Conservation (phyloP, 1,140 invertebrate species). For the Drosophila hydei region DNA sequence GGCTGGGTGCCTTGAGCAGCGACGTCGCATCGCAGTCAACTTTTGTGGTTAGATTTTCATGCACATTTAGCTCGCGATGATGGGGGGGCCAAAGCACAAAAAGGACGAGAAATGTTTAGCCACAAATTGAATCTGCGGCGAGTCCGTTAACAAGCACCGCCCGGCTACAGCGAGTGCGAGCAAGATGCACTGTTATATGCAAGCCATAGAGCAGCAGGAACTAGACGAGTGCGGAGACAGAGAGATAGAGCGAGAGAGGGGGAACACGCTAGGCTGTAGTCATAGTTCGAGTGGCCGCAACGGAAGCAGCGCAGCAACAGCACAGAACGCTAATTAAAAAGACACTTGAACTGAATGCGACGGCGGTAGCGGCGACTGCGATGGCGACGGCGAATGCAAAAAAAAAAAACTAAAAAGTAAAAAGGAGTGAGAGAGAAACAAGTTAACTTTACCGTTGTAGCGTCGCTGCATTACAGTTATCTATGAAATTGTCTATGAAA, state of each 20-base stretch:
- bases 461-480: slow-evolving; percentile 30
- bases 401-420: slow-evolving; percentile 4
- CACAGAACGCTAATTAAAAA: slow-evolving; percentile 80
- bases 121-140: slow-evolving; percentile 74
- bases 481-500: slow-evolving; percentile 80
- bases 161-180: neutral
- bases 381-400: slow-evolving; percentile 16
- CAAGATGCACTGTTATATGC: slow-evolving; percentile 1
- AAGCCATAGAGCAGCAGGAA: neutral
- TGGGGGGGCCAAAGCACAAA: slow-evolving; percentile 53
- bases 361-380: slow-evolving; percentile 27
- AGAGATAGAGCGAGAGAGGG: neutral
- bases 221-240: neutral
- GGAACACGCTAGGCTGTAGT: slow-evolving; percentile 17
- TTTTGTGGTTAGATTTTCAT: slow-evolving; percentile 71
- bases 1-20: neutral
- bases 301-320: slow-evolving; percentile 51
- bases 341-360: slow-evolving; percentile 57
- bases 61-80: slow-evolving; percentile 77
- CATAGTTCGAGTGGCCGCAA: slow-evolving; percentile 61
- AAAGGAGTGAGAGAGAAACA: neutral
- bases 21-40: slow-evolving; percentile 12
- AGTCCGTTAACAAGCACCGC: slow-evolving; percentile 66
- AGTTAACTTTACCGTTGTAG: slow-evolving; percentile 51
- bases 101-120: slow-evolving; percentile 79